phyloP scores from a whole-genome alignment of 1,140 invertebrate genomes.

The Argopecten irradians region DNA sequence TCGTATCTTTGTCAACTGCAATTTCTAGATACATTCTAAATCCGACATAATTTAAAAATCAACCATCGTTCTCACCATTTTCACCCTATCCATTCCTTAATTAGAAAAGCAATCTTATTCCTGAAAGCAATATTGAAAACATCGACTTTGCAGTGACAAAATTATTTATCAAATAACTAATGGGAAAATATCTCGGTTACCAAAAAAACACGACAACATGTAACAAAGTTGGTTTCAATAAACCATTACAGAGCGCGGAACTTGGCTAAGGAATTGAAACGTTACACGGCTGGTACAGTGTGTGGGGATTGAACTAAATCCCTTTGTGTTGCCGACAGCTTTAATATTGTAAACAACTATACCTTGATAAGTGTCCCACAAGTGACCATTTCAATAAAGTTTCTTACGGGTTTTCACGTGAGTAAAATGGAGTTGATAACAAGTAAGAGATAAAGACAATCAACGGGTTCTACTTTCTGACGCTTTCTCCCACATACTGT shows the following conservation, averaged over 20 bases:
- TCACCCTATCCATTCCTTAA: background rate
- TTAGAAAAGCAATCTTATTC: conserved; percentile 18
- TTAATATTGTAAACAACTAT: conserved; percentile 10
- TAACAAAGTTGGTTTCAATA: conserved; percentile 13
- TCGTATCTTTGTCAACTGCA: background rate
- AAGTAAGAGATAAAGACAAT: background rate
- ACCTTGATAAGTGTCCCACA: background rate
- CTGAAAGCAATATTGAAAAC: conserved; percentile 12
- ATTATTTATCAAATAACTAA: conserved; percentile 13
- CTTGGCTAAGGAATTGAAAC: conserved; percentile 16
- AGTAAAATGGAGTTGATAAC: conserved; percentile 10
- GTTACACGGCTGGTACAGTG: background rate
- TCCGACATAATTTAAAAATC: conserved; percentile 14
- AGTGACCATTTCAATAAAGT: conserved; percentile 22
- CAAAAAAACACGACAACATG: background rate
- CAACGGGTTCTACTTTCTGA: background rate
- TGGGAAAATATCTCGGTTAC: background rate
- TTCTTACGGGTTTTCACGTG: conserved; percentile 15
- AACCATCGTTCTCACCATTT: conserved; percentile 21
- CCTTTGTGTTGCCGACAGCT: background rate
- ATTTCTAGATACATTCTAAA: conserved; percentile 13
- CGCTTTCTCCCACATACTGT: background rate
- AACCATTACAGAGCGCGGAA: background rate
- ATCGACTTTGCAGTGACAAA: background rate
- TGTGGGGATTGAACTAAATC: background rate